These are phyloP conservation scores for Microtus pennsylvanicus DNA, from an alignment of 2,113 vertebrate genomes.

Conservation along the genomic window DNA sequence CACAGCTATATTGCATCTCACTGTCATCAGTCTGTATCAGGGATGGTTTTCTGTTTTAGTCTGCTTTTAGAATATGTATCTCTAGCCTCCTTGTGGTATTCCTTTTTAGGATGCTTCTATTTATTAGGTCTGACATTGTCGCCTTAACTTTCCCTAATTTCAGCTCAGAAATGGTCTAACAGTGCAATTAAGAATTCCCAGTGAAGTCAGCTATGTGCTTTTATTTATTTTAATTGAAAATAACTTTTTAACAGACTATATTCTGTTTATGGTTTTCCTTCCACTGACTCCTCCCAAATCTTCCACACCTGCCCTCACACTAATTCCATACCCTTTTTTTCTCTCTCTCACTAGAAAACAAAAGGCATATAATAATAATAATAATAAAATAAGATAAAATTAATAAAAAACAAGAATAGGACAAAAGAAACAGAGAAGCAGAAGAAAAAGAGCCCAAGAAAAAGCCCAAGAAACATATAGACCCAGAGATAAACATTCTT, in stretches of 20 bases:
- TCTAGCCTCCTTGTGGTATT: not conserved
- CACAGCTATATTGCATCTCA: conserved; percentile 41
- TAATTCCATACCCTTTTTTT: not conserved
- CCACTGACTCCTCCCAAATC: not conserved
- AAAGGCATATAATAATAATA: not conserved
- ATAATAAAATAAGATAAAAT: not conserved
- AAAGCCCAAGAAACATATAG: not conserved
- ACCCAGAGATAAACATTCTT: not conserved
- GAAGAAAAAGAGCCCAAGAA: not conserved
- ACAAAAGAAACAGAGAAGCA: not conserved
- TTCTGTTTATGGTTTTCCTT: not conserved
- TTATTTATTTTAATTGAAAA: not conserved
- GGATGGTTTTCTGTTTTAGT: not conserved
- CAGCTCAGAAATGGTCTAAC: not conserved
- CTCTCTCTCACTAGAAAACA: not conserved
- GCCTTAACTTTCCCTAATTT: not conserved
- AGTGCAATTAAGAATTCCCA: not conserved
- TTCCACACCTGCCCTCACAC: not conserved
- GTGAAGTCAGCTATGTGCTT: not conserved
- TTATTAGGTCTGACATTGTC: conserved; percentile 39
- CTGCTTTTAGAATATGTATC: conserved; percentile 47
- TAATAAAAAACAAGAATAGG: too few species aligned
- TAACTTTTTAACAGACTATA: not conserved
- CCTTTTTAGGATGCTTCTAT: conserved; percentile 13
- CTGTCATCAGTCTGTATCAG: not conserved